Evolutionary conservation across 2,888 invertebrate species (phyloP), one percentile per base, ranked within the genome.

Genomic region (Apotomis capreana): DNA sequence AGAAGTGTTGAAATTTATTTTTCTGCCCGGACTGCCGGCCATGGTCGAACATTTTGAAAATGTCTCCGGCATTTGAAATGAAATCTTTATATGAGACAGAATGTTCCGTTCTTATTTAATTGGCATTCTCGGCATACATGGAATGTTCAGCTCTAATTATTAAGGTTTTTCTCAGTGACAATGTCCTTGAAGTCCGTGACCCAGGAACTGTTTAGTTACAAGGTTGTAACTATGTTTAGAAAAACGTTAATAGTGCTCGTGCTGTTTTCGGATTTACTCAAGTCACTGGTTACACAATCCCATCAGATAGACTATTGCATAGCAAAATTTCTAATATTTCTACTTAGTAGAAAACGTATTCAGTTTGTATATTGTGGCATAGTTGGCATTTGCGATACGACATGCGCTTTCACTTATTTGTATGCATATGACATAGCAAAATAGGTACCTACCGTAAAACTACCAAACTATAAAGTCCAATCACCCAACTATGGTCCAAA

Each of bases 371-470:
- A 80, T 76, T 73, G 77, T 78, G 78, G 78, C 67, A 36, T 40
- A 6, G 57, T 37, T 62, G 75, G 81, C 76, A 81, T 86, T 86
- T 81, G 80, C 46, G 49, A 62, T 59, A 49, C 8, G 60, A 75
- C 73, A 75, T 70, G 67, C 74, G 76, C 85, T 86, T 85, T 86
- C 85, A 81, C 84, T 82, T 73, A 81, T 79, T 80, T 77, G 76
- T 80, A 81, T 83, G 78, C 82, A 74, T 74, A 75, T 74, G 72
- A 70, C 74, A 75, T 70, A 69, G 71, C 70, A 71, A 46, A 70
- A 44, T 61, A 49, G 57, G 37, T 55, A 57, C 49, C 6, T 49
- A 49, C 1, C 2, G 9, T 49, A 9, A 49, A 49, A 6, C 6
- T 10, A 12, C 4, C 0, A 3, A 40, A 40, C 26, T 26, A 26